Base-by-base conservation (phyloP, 1,140 invertebrate genomes). In the Drosophila tani region DNA sequence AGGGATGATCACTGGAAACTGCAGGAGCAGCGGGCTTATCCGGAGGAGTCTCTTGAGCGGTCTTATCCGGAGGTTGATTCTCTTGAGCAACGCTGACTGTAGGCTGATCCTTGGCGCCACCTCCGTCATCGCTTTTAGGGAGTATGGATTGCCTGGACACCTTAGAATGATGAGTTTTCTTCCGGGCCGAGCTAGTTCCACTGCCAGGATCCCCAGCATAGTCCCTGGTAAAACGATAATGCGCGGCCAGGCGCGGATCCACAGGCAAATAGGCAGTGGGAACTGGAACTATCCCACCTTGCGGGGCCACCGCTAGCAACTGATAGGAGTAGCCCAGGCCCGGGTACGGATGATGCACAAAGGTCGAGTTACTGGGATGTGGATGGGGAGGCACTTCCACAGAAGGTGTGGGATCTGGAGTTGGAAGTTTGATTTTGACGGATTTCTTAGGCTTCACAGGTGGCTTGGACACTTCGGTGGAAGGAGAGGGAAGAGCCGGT, bases 261-360 rank as follows among this genome's bases (percentile, higher is more conserved):
- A 70, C 21, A 2, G 67, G 27, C 29, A 70, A 7, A 21, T 38
- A 29, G 40, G 38, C 7, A 15, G 29, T 17, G 2, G 47, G 9
- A 45, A 43, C 21, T 2, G 63, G 21, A 5, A 29, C 27, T 6
- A 55, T n/a, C 1, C 29, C 63, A 19, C 12, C n/a, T 12, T 19
- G 9, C 9, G 45, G 45, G 1, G 53, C 35, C 14, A 73, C 1
- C 2, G 67, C 21, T 9, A 74, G 5, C 21, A 73, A 14, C 29
- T 73, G 69, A 7, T n/a, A 55, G 21, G 40, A 41, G 29, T 57
- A 69, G 0, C 14, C 19, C 1, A 50, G 1, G 4, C 11, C 11
- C 0, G 50, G 17, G 14, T 46, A 59, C 3, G 15, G 7, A 12
- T 35, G 27, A 5, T 27, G 38, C 21, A 15, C n/a, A 4, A 14